These are phyloP conservation scores for Xestia sexstrigata DNA, from an alignment of 2,888 invertebrate genomes.

Conservation along the genomic window DNA sequence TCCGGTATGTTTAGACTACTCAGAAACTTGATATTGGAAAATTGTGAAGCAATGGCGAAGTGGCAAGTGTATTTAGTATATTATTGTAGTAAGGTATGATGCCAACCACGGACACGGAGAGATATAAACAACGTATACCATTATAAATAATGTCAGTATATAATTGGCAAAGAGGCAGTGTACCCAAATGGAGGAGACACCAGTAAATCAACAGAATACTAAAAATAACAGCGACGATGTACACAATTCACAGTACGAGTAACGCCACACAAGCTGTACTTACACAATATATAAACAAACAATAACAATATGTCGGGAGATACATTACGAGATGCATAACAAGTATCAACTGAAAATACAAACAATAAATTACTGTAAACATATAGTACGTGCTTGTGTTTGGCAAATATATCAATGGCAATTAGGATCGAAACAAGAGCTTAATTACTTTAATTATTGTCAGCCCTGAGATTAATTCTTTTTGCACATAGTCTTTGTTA, in stretches of 20 bases:
- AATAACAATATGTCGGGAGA: conserved; percentile 40
- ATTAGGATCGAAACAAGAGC: conserved; percentile 35
- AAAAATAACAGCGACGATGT: conserved; percentile 79
- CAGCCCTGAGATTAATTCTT: conserved; percentile 27
- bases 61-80: conserved; percentile 49
- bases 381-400: neutral
- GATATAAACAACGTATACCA: conserved; percentile 67
- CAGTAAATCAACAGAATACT: conserved; percentile 75
- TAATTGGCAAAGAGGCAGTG: conserved; percentile 72
- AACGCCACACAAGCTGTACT: conserved; percentile 53
- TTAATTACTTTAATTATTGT: conserved; percentile 30
- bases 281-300: conserved; percentile 54
- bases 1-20: conserved; percentile 34
- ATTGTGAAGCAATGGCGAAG: conserved; percentile 35
- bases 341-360: conserved; percentile 35
- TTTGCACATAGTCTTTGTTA: neutral
- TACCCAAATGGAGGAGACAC: conserved; percentile 66
- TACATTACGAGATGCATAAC: conserved; percentile 28
- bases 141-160: conserved; percentile 73
- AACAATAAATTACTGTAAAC: conserved; percentile 13
- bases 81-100: conserved; percentile 50
- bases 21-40: conserved; percentile 58
- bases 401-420: conserved; percentile 55
- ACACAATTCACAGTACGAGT: conserved; percentile 77
- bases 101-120: conserved; percentile 65